Base-by-base conservation (phyloP, 2,797 vertebrate genomes). In the Vultur gryphus region DNA sequence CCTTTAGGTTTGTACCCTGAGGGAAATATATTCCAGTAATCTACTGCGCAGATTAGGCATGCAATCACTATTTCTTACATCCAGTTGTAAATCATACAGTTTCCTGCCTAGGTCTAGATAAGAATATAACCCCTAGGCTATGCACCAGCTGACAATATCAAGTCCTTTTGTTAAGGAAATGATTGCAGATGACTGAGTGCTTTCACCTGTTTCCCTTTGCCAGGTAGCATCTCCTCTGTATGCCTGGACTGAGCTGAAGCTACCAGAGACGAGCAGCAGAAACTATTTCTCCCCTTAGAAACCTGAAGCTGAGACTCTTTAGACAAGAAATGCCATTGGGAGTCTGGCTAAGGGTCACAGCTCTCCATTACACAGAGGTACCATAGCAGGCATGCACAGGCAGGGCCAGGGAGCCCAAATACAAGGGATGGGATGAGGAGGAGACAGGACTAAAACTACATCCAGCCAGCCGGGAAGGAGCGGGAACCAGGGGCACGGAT, bases 111-210 rank as follows among this genome's bases (percentile, higher is more conserved):
- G 87, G 25, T 65, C 67, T 84, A 90, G 92, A 94, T 94, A 96
- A 96, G 89, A 76, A 20, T 89, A 90, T n/a, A 93, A 48, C 43
- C 93, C 86, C 29, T 16, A 65, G 90, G 93, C 89, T 81, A 66
- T 18, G 69, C 76, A 82, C 71, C 77, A 62, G 51, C 91, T 93
- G 73, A 89, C 73, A 84, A 39, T 66, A 92, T 39, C 5, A 19
- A 81, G 35, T 44, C 84, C 69, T 91, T 97, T 94, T 95, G 93
- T 95, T 84, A 93, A 51, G 65, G 66, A 88, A 91, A 85, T 88
- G 9, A 79, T 31, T 78, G 92, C 84, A 73, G 89, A 78, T 92
- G 93, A 95, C 49, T 91, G 69, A 95, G 43, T 69, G 59, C 82
- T 92, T 93, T 96, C 92, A 93, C 76, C 82, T 89, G 61, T 52